Evolutionary conservation across 2,113 vertebrate genomes (phyloP).

Genomic region (Grallaria varia): DNA sequence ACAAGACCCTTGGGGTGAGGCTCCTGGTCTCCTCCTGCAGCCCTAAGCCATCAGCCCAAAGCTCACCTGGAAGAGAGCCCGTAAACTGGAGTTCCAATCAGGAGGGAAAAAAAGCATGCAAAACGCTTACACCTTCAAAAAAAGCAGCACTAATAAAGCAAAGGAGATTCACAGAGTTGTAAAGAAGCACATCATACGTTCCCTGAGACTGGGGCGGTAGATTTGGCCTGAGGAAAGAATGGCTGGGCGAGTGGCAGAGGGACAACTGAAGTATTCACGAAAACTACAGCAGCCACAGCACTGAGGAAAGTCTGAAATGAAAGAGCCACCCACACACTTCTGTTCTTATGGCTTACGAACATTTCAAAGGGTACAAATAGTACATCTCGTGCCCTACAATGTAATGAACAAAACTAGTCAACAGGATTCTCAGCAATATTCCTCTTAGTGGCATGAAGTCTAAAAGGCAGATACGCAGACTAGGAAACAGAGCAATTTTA

Average conservation of each 20-base stretch:
- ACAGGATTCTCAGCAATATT: neutral
- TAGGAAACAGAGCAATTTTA: neutral
- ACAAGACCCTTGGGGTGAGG: fast-evolving
- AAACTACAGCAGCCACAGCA: neutral
- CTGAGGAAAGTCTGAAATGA: neutral
- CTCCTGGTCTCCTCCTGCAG: neutral
- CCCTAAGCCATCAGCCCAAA: neutral
- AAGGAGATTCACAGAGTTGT: neutral
- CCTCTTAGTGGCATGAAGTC: neutral
- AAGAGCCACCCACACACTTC: neutral
- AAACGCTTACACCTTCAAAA: neutral
- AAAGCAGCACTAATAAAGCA: neutral
- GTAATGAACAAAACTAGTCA: neutral
- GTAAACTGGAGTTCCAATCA: neutral
- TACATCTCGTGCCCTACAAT: neutral
- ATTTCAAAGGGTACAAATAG: neutral
- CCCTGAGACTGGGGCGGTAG: neutral
- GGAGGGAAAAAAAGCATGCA: neutral
- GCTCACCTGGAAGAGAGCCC: neutral
- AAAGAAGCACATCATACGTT: neutral
- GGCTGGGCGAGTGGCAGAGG: neutral
- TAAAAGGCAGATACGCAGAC: neutral
- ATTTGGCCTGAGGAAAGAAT: neutral
- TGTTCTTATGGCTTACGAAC: neutral
- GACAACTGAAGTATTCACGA: neutral